Percentiles rank a stretch among this genome's conserved stretches.
Conservation (phyloP, 2,797 vertebrate genomes). For the Pangasius sanitwongsei region DNA sequence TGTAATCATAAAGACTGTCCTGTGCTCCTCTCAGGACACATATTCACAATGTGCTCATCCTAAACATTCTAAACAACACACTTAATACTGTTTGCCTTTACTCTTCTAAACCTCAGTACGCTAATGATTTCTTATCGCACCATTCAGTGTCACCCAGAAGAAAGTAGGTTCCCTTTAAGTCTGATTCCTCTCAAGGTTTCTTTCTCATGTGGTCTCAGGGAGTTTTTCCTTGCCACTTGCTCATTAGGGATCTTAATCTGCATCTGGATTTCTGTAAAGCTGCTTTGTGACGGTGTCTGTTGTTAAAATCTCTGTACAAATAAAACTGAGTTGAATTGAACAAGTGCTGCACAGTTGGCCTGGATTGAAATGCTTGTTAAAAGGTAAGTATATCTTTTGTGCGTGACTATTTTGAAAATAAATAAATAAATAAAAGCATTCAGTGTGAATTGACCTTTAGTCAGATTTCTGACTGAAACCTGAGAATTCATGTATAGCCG, state of each 20-base stretch:
- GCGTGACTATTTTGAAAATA: neutral
- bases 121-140: neutral
- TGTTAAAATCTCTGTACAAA: neutral
- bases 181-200: neutral
- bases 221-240: neutral
- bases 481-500: neutral
- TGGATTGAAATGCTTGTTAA: neutral
- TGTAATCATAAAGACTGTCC: too few relatives aligned
- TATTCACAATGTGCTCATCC: neutral
- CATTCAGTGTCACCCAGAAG: neutral
- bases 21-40: neutral
- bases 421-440: neutral
- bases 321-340: neutral
- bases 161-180: neutral
- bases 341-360: neutral
- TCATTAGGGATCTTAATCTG: slow-evolving; percentile 1
- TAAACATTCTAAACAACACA: neutral
- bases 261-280: neutral
- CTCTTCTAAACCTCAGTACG: neutral
- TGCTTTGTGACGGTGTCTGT: neutral
- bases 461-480: neutral
- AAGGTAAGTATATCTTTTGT: neutral
- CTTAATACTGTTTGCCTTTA: neutral
- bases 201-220: neutral
- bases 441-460: neutral